A percentile compares a stretch with the other conserved stretches of the same genome.
phyloP scores from a whole-genome alignment of 2,888 invertebrate species.

The Cremastinae sp. region DNA sequence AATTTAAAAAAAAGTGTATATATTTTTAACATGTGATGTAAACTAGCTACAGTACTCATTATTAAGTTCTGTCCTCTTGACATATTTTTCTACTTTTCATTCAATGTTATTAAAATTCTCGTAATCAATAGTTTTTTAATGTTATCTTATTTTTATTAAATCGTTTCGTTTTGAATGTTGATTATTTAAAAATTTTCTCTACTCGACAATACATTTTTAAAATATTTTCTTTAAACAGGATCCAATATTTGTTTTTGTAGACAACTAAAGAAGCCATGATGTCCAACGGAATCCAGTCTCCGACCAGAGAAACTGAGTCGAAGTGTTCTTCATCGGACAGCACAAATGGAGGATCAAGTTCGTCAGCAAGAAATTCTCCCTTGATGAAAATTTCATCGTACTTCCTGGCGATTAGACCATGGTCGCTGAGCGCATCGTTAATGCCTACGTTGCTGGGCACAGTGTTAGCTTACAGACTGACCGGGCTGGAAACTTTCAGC shows the following conservation, averaged over 20 bases:
- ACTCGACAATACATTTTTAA: too few relatives aligned
- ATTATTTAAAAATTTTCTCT: too few relatives aligned
- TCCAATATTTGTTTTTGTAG: too few relatives aligned
- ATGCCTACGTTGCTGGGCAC: constrained; percentile 95
- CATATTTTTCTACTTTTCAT: constrained; percentile 1
- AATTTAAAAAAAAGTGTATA: too few relatives aligned
- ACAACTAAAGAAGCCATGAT: constrained; percentile 62
- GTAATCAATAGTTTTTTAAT: background rate
- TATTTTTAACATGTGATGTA: too few relatives aligned
- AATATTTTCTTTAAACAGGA: background rate
- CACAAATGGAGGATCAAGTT: constrained; percentile 61
- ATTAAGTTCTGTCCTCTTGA: background rate
- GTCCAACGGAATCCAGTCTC: constrained; percentile 69
- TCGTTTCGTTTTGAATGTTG: too few relatives aligned
- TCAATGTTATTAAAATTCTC: background rate
- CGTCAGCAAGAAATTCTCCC: constrained; percentile 78
- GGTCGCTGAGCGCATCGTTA: constrained; percentile 95
- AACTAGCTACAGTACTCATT: too few relatives aligned
- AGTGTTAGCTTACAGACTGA: constrained; percentile 91
- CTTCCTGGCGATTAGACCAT: constrained; percentile 93
- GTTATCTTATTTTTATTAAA: background rate
- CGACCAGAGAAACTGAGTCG: constrained; percentile 57
- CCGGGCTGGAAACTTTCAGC: constrained; percentile 88
- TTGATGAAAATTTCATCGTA: constrained; percentile 94
- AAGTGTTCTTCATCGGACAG: constrained; percentile 51